Conservation (phyloP, 1,140 invertebrate species). For the Odontomachus brunneus region DNA sequence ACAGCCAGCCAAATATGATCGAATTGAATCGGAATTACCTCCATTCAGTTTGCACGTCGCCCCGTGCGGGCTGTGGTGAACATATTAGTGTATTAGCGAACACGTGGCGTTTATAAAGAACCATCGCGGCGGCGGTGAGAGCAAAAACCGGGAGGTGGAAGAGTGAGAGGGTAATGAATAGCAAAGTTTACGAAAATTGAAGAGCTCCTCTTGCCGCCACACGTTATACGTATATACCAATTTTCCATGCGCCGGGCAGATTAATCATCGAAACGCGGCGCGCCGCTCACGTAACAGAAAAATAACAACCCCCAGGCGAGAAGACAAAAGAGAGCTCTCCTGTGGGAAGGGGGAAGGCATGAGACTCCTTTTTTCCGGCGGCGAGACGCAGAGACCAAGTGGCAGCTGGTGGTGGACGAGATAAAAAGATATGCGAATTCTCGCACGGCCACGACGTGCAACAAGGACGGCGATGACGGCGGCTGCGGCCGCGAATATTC, state of each 20-base stretch:
- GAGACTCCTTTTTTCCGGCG: neutral
- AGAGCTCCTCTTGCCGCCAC: neutral
- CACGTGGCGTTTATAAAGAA: neutral
- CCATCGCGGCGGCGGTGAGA: too few species aligned
- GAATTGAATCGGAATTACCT: neutral
- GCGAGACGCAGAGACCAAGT: neutral
- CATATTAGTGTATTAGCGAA: neutral
- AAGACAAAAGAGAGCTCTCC: neutral
- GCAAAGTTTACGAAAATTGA: constrained; percentile 26
- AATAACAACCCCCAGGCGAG: neutral
- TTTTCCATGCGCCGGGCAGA: neutral
- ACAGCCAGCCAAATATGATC: constrained; percentile 12
- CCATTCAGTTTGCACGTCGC: neutral
- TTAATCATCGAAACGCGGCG: constrained; percentile 18
- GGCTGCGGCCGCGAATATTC: neutral
- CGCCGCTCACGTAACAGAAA: neutral
- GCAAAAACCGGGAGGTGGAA: too few species aligned
- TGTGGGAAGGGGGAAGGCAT: neutral
- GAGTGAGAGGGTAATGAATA: neutral
- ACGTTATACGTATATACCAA: neutral
- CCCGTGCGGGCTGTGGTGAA: neutral
- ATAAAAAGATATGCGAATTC: constrained; percentile 38
- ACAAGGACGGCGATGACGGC: too few species aligned
- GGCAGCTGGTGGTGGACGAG: neutral
- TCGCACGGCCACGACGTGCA: neutral